Base-by-base conservation (phyloP, 2,797 vertebrate species). In the Cyprinella venusta region DNA sequence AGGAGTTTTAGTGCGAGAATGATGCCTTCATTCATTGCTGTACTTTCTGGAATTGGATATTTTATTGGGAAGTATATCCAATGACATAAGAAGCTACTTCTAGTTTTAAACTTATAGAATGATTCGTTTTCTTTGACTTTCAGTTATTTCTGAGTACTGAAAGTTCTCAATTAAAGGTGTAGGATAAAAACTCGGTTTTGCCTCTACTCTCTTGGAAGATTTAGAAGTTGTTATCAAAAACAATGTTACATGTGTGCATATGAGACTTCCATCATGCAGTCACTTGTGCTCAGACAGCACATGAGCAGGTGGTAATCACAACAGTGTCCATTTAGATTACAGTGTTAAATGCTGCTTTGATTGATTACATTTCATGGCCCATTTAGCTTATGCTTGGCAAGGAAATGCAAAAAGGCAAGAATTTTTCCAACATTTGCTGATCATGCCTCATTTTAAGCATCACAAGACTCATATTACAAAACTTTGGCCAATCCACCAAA, bases 281-380 rank as follows among this genome's bases (percentile, higher is more conserved):
- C 78, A 81, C 56, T 76, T 52, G 16, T 76, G 84, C 63, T 79
- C 64, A 61, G 50, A 69, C 81, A 84, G 81, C 84, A 70, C 21
- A 69, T 64, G 82, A 83, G 63, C 48, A 80, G 30, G 61, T 76
- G 61, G 38, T 68, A 79, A 61, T 81, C 79, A 65, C 78, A 67
- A 72, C 65, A 80, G 59, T 76, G 78, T 65, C 80, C 19, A 68
- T 69, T 80, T 61, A 84, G 83, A 84, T 76, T 76, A 80, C 48
- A 80, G 50, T 8, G 42, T 78, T 83, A 80, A 80, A 87, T n/a
- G 77, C 38, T 40, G 36, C 61, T 52, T 19, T 79, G 83, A 72
- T 81, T 45, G 54, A 86, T 87, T 68, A 42, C 74, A 80, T 64
- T 80, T 65, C 67, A 82, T 85, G 59, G 79, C 42, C 72, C 76